A percentile compares a stretch with the other conserved stretches of the same genome.
Evolutionary conservation across 2,797 vertebrate genomes (phyloP).

Genomic region (Acropternis orthonyx): DNA sequence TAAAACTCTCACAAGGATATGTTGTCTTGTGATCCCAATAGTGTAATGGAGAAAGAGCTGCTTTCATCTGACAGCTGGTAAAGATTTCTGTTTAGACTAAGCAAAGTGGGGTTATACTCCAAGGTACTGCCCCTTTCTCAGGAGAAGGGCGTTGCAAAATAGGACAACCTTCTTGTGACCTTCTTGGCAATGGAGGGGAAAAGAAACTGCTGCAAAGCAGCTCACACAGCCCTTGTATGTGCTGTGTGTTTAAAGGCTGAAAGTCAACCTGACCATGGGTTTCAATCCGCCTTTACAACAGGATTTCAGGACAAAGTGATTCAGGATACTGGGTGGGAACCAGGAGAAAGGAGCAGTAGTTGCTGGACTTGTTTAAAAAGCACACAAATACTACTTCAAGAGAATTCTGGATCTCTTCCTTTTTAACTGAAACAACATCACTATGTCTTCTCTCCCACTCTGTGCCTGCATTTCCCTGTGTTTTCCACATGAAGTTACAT

Average conservation of each 20-base stretch:
- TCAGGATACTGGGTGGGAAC: not conserved
- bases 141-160: not conserved
- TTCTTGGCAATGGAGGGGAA: not conserved
- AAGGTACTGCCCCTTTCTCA: not conserved
- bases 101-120: not conserved
- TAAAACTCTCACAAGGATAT: not conserved
- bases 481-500: accelerated
- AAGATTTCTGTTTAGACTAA: not conserved
- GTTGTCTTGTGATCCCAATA: not conserved
- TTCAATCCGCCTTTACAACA: not conserved
- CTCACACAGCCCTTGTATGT: accelerated
- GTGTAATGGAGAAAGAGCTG: not conserved
- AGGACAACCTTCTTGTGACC: not conserved
- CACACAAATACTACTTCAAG: not conserved
- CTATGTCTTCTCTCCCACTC: not conserved
- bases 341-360: not conserved
- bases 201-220: not conserved
- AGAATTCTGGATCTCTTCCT: not conserved
- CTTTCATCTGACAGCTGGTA: not conserved
- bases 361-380: not conserved
- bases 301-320: not conserved
- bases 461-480: not conserved
- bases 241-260: not conserved
- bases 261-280: not conserved
- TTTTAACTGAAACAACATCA: not conserved